Percentiles rank a stretch among this genome's conserved stretches.
These are phyloP conservation scores for Leucophenga maculata DNA, from an alignment of 2,888 invertebrate genomes.

Conservation along the genomic window DNA sequence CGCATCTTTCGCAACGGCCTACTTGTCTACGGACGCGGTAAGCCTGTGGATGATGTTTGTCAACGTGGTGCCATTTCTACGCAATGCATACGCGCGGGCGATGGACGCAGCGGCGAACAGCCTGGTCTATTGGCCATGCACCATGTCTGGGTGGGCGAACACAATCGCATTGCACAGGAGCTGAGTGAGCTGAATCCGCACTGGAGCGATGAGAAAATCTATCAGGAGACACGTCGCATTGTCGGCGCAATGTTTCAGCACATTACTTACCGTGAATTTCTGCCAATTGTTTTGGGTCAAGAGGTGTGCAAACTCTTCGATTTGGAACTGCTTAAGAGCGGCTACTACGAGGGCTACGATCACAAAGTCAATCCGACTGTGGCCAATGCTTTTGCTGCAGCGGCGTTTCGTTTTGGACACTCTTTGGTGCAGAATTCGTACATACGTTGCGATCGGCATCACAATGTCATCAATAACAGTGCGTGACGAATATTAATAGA, in stretches of 20 bases:
- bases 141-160: slow-evolving; percentile 72
- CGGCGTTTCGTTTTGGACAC: slow-evolving; percentile 90
- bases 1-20: slow-evolving; percentile 82
- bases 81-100: slow-evolving; percentile 85
- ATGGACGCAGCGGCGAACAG: slow-evolving; percentile 85
- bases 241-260: slow-evolving; percentile 87
- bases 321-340: slow-evolving; percentile 78
- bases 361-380: slow-evolving; percentile 81
- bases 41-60: slow-evolving; percentile 81
- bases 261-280: slow-evolving; percentile 86
- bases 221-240: slow-evolving; percentile 87
- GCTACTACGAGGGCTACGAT: slow-evolving; percentile 82
- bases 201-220: slow-evolving; percentile 91
- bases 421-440: slow-evolving; percentile 87
- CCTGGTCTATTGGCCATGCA: slow-evolving; percentile 75
- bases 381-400: slow-evolving; percentile 85
- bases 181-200: slow-evolving; percentile 83
- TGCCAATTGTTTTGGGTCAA: slow-evolving; percentile 84
- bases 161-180: slow-evolving; percentile 80
- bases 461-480: slow-evolving; percentile 82
- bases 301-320: slow-evolving; percentile 85
- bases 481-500: slow-evolving; percentile 71
- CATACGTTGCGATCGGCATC: slow-evolving; percentile 81
- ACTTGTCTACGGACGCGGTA: slow-evolving; percentile 79
- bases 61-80: slow-evolving; percentile 81